Conservation (phyloP, 2,888 invertebrate species). For the Hirtodrosophila confusa region DNA sequence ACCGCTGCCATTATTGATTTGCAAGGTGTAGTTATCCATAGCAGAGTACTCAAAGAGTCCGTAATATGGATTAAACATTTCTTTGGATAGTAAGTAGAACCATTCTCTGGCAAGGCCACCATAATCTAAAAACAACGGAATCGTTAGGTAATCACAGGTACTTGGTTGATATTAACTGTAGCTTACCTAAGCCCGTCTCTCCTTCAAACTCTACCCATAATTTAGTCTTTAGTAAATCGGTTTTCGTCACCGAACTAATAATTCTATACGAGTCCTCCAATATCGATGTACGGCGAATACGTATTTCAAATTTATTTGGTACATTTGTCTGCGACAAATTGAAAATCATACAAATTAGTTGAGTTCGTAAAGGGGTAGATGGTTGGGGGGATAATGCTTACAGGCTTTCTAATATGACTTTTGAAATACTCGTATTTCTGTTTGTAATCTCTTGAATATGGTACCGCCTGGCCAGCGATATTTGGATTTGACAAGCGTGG, state of each 20-base stretch:
- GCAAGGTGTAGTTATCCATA: constrained; percentile 99
- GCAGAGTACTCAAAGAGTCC: constrained; percentile 99
- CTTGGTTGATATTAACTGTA: fast-evolving
- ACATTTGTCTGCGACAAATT: constrained; percentile 91
- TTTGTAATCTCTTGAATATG: constrained; percentile 99
- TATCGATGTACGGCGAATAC: constrained; percentile 94
- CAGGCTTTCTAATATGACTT: constrained; percentile 97
- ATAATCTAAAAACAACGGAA: constrained; percentile 88
- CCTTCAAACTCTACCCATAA: constrained; percentile 99
- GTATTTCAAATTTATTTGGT: constrained; percentile 99
- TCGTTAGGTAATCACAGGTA: not conserved
- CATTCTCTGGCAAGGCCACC: constrained; percentile 98
- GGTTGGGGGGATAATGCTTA: constrained; percentile 81
- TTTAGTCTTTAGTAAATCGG: constrained; percentile 97
- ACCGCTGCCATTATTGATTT: constrained; percentile 99
- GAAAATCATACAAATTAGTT: not conserved
- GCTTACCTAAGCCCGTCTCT: constrained; percentile 92
- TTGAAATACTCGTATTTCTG: constrained; percentile 99
- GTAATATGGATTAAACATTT: constrained; percentile 99
- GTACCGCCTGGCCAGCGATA: constrained; percentile 98
- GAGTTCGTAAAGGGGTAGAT: not conserved
- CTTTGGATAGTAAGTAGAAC: constrained; percentile 99
- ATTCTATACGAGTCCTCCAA: constrained; percentile 98
- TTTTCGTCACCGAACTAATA: constrained; percentile 94
- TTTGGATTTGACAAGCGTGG: constrained; percentile 97